phyloP scores from a whole-genome alignment of 2,797 vertebrate genomes.

The Nannoperca australis region DNA sequence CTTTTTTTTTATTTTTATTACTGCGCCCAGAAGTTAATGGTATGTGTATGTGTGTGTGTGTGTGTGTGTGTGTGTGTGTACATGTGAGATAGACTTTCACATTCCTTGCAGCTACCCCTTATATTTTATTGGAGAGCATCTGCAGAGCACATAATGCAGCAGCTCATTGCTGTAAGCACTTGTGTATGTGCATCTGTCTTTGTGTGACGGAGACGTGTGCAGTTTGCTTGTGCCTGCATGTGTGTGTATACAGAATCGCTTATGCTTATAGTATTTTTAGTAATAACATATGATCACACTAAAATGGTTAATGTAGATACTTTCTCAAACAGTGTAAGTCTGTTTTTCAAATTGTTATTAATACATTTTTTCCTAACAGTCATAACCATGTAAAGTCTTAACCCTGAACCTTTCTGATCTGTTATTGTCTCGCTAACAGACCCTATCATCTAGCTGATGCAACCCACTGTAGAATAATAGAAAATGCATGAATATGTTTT shows the following conservation, averaged over 20 bases:
- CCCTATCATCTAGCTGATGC: not conserved
- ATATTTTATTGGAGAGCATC: conserved; percentile 41
- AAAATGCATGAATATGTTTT: not conserved
- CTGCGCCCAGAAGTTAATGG: conserved; percentile 4
- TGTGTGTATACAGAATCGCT: not conserved
- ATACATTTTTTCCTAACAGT: not conserved
- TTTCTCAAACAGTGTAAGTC: not conserved
- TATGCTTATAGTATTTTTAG: not conserved
- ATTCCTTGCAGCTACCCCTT: not conserved
- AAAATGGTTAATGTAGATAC: not conserved
- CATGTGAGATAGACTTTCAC: not conserved
- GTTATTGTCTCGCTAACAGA: not conserved
- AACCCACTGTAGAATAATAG: not conserved
- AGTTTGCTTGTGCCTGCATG: not conserved
- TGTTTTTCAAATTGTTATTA: not conserved
- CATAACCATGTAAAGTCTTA: not conserved
- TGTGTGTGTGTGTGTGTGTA: not conserved
- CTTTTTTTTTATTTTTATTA: not conserved
- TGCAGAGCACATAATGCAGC: conserved; percentile 18
- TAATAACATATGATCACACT: too few species aligned
- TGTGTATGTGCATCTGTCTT: conserved; percentile 9
- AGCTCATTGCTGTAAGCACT: not conserved
- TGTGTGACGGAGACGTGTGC: not conserved
- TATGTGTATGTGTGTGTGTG: conserved; percentile 3
- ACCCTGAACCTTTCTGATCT: not conserved